Conservation (phyloP, 35 echinoderm and acorn worm genomes). For the Ptychodera flava region DNA sequence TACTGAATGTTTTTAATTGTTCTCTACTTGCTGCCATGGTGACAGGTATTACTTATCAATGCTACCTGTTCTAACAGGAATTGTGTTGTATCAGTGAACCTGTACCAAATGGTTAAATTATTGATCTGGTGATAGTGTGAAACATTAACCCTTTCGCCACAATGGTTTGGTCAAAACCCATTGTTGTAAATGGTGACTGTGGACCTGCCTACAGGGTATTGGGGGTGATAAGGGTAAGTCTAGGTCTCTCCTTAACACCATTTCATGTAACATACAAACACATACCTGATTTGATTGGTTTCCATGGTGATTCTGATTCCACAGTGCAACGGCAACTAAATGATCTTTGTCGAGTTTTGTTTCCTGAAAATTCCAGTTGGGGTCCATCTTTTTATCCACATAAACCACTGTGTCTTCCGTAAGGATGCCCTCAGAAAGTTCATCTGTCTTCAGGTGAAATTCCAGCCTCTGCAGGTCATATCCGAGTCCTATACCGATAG, state of each 20-base stretch:
- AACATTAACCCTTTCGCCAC: background rate
- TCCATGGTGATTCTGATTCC: constrained; percentile 15
- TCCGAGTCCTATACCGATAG: constrained; percentile 80
- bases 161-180: too few relatives aligned
- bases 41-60: too few relatives aligned
- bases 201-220: background rate
- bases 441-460: constrained; percentile 55
- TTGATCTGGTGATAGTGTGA: background rate
- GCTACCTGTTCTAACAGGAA: too few relatives aligned
- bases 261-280: background rate
- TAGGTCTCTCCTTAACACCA: background rate
- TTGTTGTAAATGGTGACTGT: too few relatives aligned
- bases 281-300: background rate
- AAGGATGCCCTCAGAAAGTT: constrained; percentile 30
- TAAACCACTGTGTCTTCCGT: constrained; percentile 64
- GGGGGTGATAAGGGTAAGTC: background rate
- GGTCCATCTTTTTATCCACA: constrained; percentile 45
- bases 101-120: background rate
- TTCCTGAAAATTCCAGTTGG: constrained; percentile 77
- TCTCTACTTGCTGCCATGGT: too few relatives aligned
- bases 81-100: too few relatives aligned
- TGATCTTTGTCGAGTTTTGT: constrained; percentile 70
- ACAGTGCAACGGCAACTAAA: constrained; percentile 68
- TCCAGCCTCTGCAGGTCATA: constrained; percentile 56
- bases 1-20: too few relatives aligned